These are phyloP conservation scores for Azorinus chamasolen DNA, from an alignment of 2,888 invertebrate species.

Conservation along the genomic window DNA sequence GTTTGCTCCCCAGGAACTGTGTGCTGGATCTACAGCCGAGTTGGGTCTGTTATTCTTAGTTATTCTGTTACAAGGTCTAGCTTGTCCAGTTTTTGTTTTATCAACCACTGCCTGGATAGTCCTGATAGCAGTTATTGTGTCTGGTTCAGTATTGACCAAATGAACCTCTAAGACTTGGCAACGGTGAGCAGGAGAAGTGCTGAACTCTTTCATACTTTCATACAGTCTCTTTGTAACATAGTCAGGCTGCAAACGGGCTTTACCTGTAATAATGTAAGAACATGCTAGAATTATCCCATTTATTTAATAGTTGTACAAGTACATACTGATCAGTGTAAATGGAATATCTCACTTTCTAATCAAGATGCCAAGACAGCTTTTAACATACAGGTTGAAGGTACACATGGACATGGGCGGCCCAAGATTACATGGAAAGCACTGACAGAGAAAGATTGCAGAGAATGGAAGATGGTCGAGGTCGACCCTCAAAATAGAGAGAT, in stretches of 20 bases:
- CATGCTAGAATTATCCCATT: background rate
- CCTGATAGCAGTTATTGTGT: conserved; percentile 1
- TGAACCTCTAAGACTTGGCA: background rate
- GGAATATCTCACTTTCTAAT: too few species aligned
- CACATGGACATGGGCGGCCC: too few species aligned
- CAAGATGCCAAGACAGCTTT: too few species aligned
- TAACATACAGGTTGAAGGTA: too few species aligned
- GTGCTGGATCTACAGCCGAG: background rate
- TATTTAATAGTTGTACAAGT: too few species aligned
- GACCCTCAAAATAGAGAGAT: too few species aligned
- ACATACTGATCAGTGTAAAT: too few species aligned
- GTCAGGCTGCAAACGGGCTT: background rate
- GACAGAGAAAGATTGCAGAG: too few species aligned
- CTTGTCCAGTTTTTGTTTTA: background rate
- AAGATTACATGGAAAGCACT: too few species aligned
- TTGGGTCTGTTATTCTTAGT: background rate
- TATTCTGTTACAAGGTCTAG: background rate
- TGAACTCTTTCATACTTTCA: conserved; percentile 3
- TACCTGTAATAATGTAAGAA: conserved; percentile 1
- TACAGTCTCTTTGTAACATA: conserved; percentile 13
- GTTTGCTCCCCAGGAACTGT: background rate
- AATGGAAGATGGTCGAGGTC: too few species aligned
- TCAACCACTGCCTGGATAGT: background rate
- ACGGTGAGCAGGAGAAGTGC: background rate
- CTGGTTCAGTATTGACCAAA: background rate